Percentiles rank a stretch among this genome's conserved stretches.
phyloP scores from a whole-genome alignment of 2,113 vertebrate species.

The Ivindomyrus marchei region DNA sequence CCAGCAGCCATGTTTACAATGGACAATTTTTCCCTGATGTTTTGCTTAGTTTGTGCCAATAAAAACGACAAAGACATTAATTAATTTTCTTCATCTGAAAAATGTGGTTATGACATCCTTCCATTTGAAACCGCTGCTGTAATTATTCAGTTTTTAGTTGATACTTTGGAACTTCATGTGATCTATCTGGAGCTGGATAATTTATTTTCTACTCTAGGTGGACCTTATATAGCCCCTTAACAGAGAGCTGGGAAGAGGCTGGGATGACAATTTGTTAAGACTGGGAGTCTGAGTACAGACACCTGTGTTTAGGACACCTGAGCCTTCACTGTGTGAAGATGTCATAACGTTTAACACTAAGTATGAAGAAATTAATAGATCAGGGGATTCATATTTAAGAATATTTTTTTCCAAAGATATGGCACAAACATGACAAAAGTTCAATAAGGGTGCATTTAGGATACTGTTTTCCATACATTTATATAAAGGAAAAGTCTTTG shows the following conservation, averaged over 20 bases:
- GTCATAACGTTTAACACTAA: not conserved
- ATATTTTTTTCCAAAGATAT: not conserved
- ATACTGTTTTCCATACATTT: not conserved
- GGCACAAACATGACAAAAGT: not conserved
- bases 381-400: not conserved
- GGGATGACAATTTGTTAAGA: not conserved
- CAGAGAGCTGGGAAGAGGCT: too few species aligned
- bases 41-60: not conserved
- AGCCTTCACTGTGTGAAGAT: not conserved
- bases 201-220: not conserved
- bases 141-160: not conserved
- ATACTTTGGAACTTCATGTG: not conserved
- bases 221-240: too few species aligned
- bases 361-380: too few species aligned
- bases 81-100: not conserved
- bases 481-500: not conserved
- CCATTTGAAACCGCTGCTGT: not conserved
- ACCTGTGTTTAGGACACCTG: not conserved
- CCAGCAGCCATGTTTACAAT: not conserved
- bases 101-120: not conserved
- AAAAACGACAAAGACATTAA: not conserved
- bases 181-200: not conserved
- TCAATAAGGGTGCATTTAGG: not conserved
- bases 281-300: not conserved
- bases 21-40: not conserved